Base-by-base conservation (phyloP, 2,797 vertebrate species). In the Erethizon dorsatum region DNA sequence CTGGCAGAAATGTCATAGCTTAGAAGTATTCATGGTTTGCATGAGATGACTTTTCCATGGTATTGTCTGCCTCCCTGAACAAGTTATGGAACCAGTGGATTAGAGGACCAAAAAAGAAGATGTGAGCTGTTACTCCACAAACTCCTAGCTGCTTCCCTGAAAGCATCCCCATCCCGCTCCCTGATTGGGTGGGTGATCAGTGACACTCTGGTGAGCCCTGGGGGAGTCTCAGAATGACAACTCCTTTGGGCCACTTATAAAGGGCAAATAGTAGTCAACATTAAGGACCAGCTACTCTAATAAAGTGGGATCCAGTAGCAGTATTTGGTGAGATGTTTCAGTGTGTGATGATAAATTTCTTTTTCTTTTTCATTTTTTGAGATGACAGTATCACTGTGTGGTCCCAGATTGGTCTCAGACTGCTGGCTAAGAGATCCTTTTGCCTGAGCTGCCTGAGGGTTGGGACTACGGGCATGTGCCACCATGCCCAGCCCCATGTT, bases 81-180 rank as follows among this genome's bases (percentile, higher is more conserved):
- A 37, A n/a, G 52, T 50, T 33, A n/a, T 11, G 20, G 22, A 9
- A 37, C 47, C 17, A 41, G 9, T 22, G 54, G 13, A 20, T 63
- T 31, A 17, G 57, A 71, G 50, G 71, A 28, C 8, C 9, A 2
- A 54, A 88, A 41, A 1, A 54, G 94, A 50, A 56, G 14, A 18
- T 20, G 13, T 41, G 50, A 3, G 3, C 4, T 57, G 33, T 56
- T 67, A 31, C 31, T 20, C 61, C 13, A 45, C 61, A 31, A n/a
- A 73, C 88, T 79, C 88, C 54, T 61, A 26, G 31, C 65, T 50
- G 59, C 33, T 65, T 28, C 18, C 45, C 10, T 1, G 57, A 37
- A n/a, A 15, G 88, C 3, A 5, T 14, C 45, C 54, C 5, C 3
- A 4, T 11, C 17, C n/a, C 2, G 0, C 15, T 59, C 12, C 6